phyloP scores from a whole-genome alignment of 2,797 vertebrate species.

The Hippopotamyrus pictus region DNA sequence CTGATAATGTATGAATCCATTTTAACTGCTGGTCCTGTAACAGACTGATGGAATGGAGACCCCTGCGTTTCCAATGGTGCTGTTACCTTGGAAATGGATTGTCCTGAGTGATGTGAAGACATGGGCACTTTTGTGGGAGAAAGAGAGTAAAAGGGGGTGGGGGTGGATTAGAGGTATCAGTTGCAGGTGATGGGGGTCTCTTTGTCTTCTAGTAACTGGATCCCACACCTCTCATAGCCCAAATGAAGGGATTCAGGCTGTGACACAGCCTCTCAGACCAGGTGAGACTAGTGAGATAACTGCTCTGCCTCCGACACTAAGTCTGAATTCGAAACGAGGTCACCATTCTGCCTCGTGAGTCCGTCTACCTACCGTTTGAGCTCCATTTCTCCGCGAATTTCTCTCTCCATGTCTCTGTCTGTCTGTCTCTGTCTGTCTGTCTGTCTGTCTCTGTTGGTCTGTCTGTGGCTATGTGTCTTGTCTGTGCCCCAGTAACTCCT shows the following conservation, averaged over 20 bases:
- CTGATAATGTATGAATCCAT: neutral
- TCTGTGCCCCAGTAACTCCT: neutral
- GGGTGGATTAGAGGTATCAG: constrained; percentile 33
- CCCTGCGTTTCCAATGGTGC: neutral
- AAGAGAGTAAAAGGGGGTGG: constrained; percentile 23
- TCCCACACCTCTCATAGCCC: constrained; percentile 39
- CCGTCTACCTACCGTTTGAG: neutral
- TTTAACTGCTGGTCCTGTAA: neutral
- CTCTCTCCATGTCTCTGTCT: neutral
- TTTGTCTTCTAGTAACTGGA: constrained; percentile 46
- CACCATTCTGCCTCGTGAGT: neutral
- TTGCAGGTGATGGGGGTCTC: constrained; percentile 55
- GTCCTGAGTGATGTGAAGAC: constrained; percentile 49
- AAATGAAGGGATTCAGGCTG: constrained; percentile 55
- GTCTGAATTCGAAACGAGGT: constrained; percentile 39
- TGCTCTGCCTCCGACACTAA: constrained; percentile 44
- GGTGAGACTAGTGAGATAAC: constrained; percentile 53
- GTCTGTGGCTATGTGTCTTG: neutral
- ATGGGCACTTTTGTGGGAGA: constrained; percentile 39
- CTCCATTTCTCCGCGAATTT: neutral
- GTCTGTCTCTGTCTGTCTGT: neutral
- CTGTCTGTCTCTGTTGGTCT: neutral
- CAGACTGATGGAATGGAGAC: neutral
- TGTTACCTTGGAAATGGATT: constrained; percentile 34
- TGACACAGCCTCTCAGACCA: constrained; percentile 54